phyloP scores from a whole-genome alignment of 2,888 invertebrate genomes.

The Drosophila austrosaltans region DNA sequence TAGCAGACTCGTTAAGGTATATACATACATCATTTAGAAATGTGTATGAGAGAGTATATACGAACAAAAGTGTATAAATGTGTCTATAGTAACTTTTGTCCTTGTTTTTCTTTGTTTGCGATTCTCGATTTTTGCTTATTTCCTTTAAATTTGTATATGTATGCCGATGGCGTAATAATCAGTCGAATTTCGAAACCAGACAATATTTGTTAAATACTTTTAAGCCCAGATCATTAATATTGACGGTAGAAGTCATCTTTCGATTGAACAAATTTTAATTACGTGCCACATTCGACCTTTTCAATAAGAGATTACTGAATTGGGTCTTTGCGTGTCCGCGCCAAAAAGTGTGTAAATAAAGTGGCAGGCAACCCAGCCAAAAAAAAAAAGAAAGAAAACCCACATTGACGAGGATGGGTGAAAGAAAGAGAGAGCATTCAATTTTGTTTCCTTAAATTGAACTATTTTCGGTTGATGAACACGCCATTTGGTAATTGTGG shows the following conservation, averaged over 20 bases:
- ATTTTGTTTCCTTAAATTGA: slow-evolving; percentile 43
- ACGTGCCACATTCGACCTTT: slow-evolving; percentile 69
- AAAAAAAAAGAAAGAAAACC: neutral
- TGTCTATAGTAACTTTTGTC: slow-evolving; percentile 54
- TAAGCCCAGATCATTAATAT: slow-evolving; percentile 18
- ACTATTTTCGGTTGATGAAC: slow-evolving; percentile 38
- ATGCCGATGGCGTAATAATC: slow-evolving; percentile 62
- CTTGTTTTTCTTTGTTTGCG: slow-evolving; percentile 46
- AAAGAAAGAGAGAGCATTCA: slow-evolving; percentile 20
- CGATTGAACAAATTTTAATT: slow-evolving; percentile 73
- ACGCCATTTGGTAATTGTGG: slow-evolving; percentile 50
- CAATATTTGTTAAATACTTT: slow-evolving; percentile 46
- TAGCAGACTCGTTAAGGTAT: slow-evolving; percentile 50
- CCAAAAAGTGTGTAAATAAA: slow-evolving; percentile 56
- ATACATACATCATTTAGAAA: slow-evolving; percentile 18
- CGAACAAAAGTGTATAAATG: slow-evolving; percentile 27
- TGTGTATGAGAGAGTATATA: slow-evolving; percentile 28
- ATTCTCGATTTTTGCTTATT: slow-evolving; percentile 42
- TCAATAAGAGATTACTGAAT: slow-evolving; percentile 32
- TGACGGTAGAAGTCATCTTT: slow-evolving; percentile 38
- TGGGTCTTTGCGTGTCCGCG: slow-evolving; percentile 38
- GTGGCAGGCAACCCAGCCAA: slow-evolving; percentile 24
- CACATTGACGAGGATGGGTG: slow-evolving; percentile 25
- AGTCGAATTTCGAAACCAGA: slow-evolving; percentile 34
- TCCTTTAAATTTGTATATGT: slow-evolving; percentile 26